phyloP scores from a whole-genome alignment of 2,113 vertebrate genomes.

The Montifringilla adamsi region DNA sequence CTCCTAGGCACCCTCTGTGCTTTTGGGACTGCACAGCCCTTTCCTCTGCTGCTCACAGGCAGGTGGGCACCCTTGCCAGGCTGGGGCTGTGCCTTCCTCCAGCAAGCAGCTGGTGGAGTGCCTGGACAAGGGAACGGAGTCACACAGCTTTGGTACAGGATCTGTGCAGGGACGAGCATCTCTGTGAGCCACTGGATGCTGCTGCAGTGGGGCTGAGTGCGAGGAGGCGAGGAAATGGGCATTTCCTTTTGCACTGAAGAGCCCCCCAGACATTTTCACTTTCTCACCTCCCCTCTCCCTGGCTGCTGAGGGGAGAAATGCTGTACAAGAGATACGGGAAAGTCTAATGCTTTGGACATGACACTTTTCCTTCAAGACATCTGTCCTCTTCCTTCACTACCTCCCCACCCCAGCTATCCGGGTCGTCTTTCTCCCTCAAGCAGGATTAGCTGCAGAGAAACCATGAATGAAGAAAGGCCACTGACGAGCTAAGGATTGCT shows the following conservation, averaged over 20 bases:
- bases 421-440: background rate
- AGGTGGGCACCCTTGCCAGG: background rate
- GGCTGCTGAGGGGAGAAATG: background rate
- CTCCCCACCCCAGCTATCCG: background rate
- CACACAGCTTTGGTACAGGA: fast-evolving
- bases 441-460: background rate
- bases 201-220: background rate
- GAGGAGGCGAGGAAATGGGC: fast-evolving
- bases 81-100: background rate
- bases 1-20: background rate
- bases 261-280: background rate
- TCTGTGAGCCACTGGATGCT: background rate
- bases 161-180: too few relatives aligned
- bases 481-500: background rate
- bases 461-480: background rate
- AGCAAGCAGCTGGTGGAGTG: fast-evolving
- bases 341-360: background rate
- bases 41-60: background rate
- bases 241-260: background rate
- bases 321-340: background rate
- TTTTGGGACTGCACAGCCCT: background rate
- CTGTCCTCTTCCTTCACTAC: background rate
- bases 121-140: background rate
- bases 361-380: background rate
- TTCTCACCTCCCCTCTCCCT: background rate